phyloP scores from a whole-genome alignment of 2,797 vertebrate genomes.

The Remorina albescens region DNA sequence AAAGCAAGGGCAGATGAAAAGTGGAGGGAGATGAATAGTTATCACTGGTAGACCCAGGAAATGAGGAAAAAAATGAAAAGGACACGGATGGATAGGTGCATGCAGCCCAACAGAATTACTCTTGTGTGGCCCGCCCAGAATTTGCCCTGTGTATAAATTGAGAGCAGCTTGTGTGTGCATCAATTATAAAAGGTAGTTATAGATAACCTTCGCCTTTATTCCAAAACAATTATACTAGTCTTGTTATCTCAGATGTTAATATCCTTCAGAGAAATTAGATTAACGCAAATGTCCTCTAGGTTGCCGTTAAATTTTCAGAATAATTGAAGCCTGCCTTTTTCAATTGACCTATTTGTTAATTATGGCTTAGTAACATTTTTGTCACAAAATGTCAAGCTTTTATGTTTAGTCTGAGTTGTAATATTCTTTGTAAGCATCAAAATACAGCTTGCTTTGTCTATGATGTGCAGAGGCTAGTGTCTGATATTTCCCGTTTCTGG shows the following conservation, averaged over 20 bases:
- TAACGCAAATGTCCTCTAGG: slow-evolving; percentile 15
- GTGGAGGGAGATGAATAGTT: slow-evolving; percentile 12
- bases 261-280: slow-evolving; percentile 17
- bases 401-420: not conserved
- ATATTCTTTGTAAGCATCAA: not conserved
- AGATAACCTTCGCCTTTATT: slow-evolving; percentile 38
- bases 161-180: slow-evolving; percentile 20
- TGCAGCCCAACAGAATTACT: slow-evolving; percentile 4
- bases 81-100: slow-evolving; percentile 10
- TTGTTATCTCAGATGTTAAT: slow-evolving; percentile 15
- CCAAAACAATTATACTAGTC: slow-evolving; percentile 38
- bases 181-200: slow-evolving; percentile 8
- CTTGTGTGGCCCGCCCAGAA: not conserved
- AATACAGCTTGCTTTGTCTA: not conserved
- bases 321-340: not conserved
- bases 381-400: slow-evolving; percentile 4
- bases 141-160: slow-evolving; percentile 11
- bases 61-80: slow-evolving; percentile 12
- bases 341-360: not conserved
- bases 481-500: slow-evolving; percentile 12
- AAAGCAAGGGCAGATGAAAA: slow-evolving; percentile 21
- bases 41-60: slow-evolving; percentile 13
- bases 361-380: not conserved
- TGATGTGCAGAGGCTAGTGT: not conserved
- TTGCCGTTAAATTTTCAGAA: not conserved